Conservation (phyloP, 1,140 invertebrate species). For the Apis laboriosa region DNA sequence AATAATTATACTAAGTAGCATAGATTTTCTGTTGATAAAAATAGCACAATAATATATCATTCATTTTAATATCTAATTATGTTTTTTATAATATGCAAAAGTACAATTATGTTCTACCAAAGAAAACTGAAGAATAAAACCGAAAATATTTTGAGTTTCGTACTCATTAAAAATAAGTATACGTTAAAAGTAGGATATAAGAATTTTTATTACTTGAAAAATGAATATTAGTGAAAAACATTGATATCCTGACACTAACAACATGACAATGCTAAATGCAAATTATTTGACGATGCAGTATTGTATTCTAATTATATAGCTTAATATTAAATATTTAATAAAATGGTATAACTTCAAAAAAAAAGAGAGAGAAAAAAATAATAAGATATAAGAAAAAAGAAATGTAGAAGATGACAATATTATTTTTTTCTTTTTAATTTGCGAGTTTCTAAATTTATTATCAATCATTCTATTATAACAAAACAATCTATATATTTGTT, state of each 20-base stretch:
- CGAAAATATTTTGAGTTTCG: constrained; percentile 22
- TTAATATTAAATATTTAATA: constrained; percentile 7
- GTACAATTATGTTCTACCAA: constrained; percentile 59
- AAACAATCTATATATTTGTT: constrained; percentile 41
- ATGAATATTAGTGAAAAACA: background rate
- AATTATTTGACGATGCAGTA: constrained; percentile 4
- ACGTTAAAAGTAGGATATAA: constrained; percentile 1
- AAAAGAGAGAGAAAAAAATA: too few relatives aligned
- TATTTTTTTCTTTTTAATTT: constrained; percentile 3
- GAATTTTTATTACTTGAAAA: constrained; percentile 4
- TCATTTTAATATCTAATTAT: background rate
- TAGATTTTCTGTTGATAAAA: constrained; percentile 26
- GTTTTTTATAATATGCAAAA: constrained; percentile 15
- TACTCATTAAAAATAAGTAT: background rate
- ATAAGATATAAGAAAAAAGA: background rate
- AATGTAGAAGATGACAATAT: background rate
- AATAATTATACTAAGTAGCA: constrained; percentile 14
- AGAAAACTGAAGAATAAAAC: constrained; percentile 36
- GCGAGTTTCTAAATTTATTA: constrained; percentile 14
- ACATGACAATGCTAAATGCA: background rate
- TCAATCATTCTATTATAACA: constrained; percentile 27
- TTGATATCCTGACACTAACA: background rate
- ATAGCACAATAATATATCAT: background rate
- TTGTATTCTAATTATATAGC: constrained; percentile 9
- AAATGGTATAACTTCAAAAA: background rate